These are phyloP conservation scores for Spatulosminthurus flaviceps DNA, from an alignment of 2,888 invertebrate species.

Conservation along the genomic window DNA sequence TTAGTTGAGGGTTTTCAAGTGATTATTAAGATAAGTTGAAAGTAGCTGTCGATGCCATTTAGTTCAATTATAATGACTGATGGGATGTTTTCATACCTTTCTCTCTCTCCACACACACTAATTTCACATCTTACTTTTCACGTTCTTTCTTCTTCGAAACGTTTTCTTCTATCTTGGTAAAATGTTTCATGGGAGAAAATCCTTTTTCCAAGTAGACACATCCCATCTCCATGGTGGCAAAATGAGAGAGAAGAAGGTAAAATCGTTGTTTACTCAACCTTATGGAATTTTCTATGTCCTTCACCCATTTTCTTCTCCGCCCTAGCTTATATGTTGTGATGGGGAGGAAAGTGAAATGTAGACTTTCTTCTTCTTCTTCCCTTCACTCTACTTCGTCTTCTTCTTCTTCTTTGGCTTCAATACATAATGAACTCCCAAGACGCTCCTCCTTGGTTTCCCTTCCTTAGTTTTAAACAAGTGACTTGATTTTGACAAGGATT, in stretches of 20 bases:
- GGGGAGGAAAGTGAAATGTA: not conserved
- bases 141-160: no score
- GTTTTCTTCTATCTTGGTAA: no score
- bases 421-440: not conserved
- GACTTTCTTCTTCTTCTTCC: not conserved
- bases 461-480: not conserved
- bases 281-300: not conserved
- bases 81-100: not conserved
- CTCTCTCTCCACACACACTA: no score
- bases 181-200: no score
- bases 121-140: not conserved
- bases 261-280: constrained; percentile 6
- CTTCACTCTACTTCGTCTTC: not conserved
- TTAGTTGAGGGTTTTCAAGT: not conserved
- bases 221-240: not conserved
- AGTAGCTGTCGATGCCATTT: constrained; percentile 16
- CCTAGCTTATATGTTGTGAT: no score
- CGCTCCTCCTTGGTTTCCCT: no score
- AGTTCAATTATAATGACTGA: constrained; percentile 19
- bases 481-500: constrained; percentile 22
- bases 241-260: not conserved
- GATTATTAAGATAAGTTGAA: constrained; percentile 15
- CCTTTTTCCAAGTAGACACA: not conserved
- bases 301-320: not conserved
- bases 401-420: not conserved